phyloP scores from a whole-genome alignment of 1,140 invertebrate species.

The Drosophila murphyi region DNA sequence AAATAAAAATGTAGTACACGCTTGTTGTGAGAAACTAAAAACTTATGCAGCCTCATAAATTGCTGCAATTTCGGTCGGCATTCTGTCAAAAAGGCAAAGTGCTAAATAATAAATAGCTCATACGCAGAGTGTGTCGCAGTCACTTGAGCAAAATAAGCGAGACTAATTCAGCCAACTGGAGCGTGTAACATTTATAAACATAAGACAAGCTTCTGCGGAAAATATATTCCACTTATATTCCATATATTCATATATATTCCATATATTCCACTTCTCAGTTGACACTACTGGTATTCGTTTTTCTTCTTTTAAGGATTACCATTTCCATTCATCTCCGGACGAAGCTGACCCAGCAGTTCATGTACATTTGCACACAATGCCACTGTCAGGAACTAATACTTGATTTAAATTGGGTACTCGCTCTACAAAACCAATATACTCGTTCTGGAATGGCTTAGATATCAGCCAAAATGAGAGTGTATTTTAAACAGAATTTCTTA shows the following conservation, averaged over 20 bases:
- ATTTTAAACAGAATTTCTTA: no score
- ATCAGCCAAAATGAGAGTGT: no score
- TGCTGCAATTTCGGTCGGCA: neutral
- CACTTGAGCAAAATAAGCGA: slow-evolving; percentile 54
- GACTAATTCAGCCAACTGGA: slow-evolving; percentile 54
- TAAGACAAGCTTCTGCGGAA: slow-evolving; percentile 36
- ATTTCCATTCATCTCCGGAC: neutral
- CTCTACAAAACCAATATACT: no score
- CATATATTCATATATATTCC: no score
- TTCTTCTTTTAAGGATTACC: slow-evolving; percentile 5
- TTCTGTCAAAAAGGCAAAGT: neutral
- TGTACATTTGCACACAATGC: slow-evolving; percentile 23
- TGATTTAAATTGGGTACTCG: neutral
- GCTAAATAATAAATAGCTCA: slow-evolving; percentile 62
- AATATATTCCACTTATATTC: neutral
- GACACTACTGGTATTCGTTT: neutral
- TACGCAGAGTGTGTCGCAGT: slow-evolving; percentile 46
- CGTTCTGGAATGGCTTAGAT: no score
- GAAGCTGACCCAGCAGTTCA: slow-evolving; percentile 10
- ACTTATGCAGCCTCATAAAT: neutral
- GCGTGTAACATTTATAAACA: slow-evolving; percentile 54
- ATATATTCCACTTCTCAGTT: neutral
- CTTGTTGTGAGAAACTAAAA: no score
- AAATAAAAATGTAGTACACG: no score
- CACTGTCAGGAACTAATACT: neutral